Evolutionary conservation across 2,888 invertebrate genomes (phyloP), one percentile per base, ranked within the genome.

Genomic region (Aphrophora alni): DNA sequence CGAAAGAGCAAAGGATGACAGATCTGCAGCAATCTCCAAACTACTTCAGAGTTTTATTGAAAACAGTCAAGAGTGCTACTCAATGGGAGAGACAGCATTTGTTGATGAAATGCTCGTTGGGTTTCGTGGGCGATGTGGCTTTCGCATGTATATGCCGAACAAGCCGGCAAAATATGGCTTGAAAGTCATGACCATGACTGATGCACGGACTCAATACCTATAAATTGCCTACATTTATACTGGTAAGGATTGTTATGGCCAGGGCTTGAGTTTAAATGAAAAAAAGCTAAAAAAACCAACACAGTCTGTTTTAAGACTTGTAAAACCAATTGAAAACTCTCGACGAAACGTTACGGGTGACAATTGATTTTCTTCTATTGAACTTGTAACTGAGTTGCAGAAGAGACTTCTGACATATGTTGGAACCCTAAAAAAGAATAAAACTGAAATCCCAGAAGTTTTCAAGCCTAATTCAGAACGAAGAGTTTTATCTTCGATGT

Each of bases 281-380:
- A 59, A 71, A 82, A 85, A 85, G 81, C 82, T 85, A 8, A 77
- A 78, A 24, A 84, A 85, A 75, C 86, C 87, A 44, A 86, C 86
- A 1, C 86, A 87, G 74, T 81, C 85, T 27, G 85, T 87, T n/a
- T n/a, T n/a, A n/a, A n/a, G n/a, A n/a, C n/a, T 72, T 87, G 75
- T 83, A 33, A 84, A 86, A 81, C 84, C 84, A 73, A 80, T 87
- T 80, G 75, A 83, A n/a, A n/a, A n/a, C n/a, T n/a, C n/a, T n/a
- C n/a, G n/a, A n/a, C n/a, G n/a, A n/a, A n/a, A n/a, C n/a, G n/a
- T n/a, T n/a, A n/a, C n/a, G n/a, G n/a, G n/a, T n/a, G n/a, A n/a
- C n/a, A n/a, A n/a, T n/a, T n/a, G n/a, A n/a, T n/a, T n/a, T n/a
- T n/a, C n/a, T n/a, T n/a, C n/a, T n/a, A n/a, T n/a, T n/a, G n/a